A percentile compares a stretch with the other conserved stretches of the same genome.
Evolutionary conservation across 2,888 invertebrate species (phyloP).

Genomic region (Cryptocheilus praepositus): DNA sequence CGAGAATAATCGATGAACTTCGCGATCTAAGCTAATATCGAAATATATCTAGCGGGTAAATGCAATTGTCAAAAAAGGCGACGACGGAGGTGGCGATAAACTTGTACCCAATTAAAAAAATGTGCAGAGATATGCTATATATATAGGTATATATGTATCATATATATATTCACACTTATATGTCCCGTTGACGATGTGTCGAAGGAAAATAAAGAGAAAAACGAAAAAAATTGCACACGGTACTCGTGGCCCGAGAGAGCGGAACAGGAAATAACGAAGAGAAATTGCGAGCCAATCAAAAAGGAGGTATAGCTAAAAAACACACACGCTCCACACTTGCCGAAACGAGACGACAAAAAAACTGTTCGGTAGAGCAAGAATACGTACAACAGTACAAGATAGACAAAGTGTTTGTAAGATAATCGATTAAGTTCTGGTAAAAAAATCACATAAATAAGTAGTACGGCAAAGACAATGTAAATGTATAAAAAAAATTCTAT

Average conservation of each 20-base stretch:
- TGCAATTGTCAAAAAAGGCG: neutral
- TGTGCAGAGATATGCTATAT: conserved; percentile 11
- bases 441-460: conserved; percentile 59
- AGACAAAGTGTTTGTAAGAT: conserved; percentile 64
- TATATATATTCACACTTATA: conserved; percentile 27
- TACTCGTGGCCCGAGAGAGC: conserved; percentile 8
- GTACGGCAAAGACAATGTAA: conserved; percentile 64
- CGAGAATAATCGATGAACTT: too few species aligned
- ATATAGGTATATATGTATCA: conserved; percentile 25
- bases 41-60: too few species aligned
- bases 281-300: conserved; percentile 6
- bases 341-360: conserved; percentile 41
- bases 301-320: neutral
- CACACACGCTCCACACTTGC: conserved; percentile 19
- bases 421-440: conserved; percentile 57
- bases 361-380: conserved; percentile 56
- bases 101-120: neutral
- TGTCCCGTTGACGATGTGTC: conserved; percentile 21
- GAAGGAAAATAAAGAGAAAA: neutral
- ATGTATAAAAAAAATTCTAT: conserved; percentile 61
- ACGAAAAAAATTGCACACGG: neutral
- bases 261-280: neutral
- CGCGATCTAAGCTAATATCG: too few species aligned
- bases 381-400: conserved; percentile 66
- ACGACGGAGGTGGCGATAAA: neutral